Evolutionary conservation across 2,113 vertebrate genomes (phyloP), one percentile per base, ranked within the genome.

Genomic region (Ptilorrhoa leucosticta): DNA sequence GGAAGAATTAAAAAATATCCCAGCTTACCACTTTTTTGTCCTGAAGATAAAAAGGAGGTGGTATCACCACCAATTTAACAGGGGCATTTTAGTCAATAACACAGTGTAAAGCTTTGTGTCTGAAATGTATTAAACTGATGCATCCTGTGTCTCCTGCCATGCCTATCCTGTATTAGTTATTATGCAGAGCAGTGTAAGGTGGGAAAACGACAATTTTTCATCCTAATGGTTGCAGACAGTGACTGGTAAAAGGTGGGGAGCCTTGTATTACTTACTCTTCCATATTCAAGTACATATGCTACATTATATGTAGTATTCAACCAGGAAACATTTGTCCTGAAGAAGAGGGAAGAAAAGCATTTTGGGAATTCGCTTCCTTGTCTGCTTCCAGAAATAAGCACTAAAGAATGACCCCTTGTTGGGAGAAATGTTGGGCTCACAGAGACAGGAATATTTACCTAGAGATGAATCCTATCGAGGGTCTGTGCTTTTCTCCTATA

Each of bases 151-250:
- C 45, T 87, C 50, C 22, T 60, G 39, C 70, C 71, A 57, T 87
- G 47, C 31, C 21, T 61, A 39, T 45, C 33, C 44, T 69, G 10
- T 53, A 42, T 66, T 83, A 65, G 50, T 82, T 96, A 77, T 83
- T 84, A 85, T 83, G 76, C 81, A 78, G 72, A 82, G 64, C 42
- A 45, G 21, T 30, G 24, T 57, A 83, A 91, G 58, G 61, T 47
- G 45, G 80, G 84, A 77, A 88, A 94, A 90, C 35, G 33, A 54
- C 58, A 54, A 58, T 88, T 90, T 93, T 93, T 95, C 90, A 87
- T 89, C 24, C 7, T 83, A 83, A 94, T 54, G 42, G 57, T 57
- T 95, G 82, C 58, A 94, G 77, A 65, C 31, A 65, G 57, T 51
- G 89, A 61, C 73, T 85, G 61, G 40, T 91, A 78, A 75, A 72